Evolutionary conservation across 1,140 invertebrate genomes (phyloP), one percentile per base, ranked within the genome.

Genomic region (Stenopsyche tienmushanensis): DNA sequence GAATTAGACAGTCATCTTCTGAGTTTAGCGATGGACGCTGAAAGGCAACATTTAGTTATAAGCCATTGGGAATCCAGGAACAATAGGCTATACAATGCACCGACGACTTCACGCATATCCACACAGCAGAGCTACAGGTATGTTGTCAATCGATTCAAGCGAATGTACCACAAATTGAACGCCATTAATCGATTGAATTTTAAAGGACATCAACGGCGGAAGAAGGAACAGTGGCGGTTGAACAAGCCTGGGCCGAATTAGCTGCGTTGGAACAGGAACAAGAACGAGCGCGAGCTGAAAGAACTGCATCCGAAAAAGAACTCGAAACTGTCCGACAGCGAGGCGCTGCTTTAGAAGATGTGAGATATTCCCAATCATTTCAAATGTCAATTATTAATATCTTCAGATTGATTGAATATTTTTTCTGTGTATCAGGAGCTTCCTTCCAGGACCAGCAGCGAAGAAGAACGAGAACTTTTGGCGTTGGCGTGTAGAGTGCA

Each of bases 401-500:
- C n/a, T n/a, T n/a, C n/a, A n/a, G n/a, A n/a, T n/a, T n/a, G n/a
- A 39, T 39, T 39, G 34, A 39, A 8, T 39, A 8, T 8, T 39
- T 39, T 39, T 39, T 39, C 34, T 39, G n/a, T n/a, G n/a, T n/a
- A n/a, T 7, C 72, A 94, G 92, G 90, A 91, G 79, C 80, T 95
- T 39, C 92, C 92, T 13, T 87, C 87, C 29, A 84, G 88, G 58
- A 88, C 93, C 39, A 92, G 85, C 71, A 92, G 89, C 52, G 89
- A 92, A 42, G 92, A 94, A 62, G 93, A 96, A 76, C 83, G 90
- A 45, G 94, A 96, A 72, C 85, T 96, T 26, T 77, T 95, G 15
- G 85, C 88, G 9, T 77, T 96, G 18, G 86, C 96, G 72, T 92
- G 92, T 72, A 84, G 90, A 67, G 90, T 96, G 3, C 93, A 96